Percentiles rank a stretch among this genome's conserved stretches.
Evolutionary conservation across 2,888 invertebrate genomes (phyloP).

Genomic region (Nemotelus nigrinus): DNA sequence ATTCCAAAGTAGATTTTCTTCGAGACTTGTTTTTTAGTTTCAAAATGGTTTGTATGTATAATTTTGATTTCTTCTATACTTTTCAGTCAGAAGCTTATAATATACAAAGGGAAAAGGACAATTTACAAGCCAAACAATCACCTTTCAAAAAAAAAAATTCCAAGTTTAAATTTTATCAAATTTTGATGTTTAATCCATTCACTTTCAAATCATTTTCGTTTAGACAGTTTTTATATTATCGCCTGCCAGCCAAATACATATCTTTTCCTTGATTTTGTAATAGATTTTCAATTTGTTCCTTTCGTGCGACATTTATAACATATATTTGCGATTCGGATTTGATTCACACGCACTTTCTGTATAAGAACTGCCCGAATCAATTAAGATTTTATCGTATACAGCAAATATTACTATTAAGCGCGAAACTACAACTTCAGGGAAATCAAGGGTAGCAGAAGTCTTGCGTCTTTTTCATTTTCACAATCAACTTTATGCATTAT

Average conservation of each 20-base stretch:
- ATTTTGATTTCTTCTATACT: neutral
- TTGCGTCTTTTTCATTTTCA: constrained; percentile 39
- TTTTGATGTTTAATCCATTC: constrained; percentile 40
- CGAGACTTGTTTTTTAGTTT: constrained; percentile 24
- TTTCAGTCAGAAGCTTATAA: constrained; percentile 13
- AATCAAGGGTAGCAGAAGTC: constrained; percentile 42
- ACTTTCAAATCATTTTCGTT: constrained; percentile 48
- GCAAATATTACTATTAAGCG: neutral
- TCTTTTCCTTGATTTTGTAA: neutral
- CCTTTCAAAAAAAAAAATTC: constrained; percentile 38
- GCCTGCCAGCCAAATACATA: neutral
- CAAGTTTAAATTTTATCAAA: constrained; percentile 36
- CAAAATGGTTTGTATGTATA: constrained; percentile 2
- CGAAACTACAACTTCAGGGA: neutral
- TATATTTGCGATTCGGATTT: constrained; percentile 21
- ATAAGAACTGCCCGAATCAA: constrained; percentile 26
- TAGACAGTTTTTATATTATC: neutral
- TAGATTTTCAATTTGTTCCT: constrained; percentile 23
- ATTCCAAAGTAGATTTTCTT: constrained; percentile 38
- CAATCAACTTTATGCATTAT: constrained; percentile 29
- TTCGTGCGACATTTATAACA: constrained; percentile 10
- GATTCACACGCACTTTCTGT: constrained; percentile 41
- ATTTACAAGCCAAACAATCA: constrained; percentile 46
- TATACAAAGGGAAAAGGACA: constrained; percentile 10
- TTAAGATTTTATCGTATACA: neutral